Evolutionary conservation across 2,888 invertebrate species (phyloP), one percentile per base, ranked within the genome.

Genomic region (Metacarcinus magister): DNA sequence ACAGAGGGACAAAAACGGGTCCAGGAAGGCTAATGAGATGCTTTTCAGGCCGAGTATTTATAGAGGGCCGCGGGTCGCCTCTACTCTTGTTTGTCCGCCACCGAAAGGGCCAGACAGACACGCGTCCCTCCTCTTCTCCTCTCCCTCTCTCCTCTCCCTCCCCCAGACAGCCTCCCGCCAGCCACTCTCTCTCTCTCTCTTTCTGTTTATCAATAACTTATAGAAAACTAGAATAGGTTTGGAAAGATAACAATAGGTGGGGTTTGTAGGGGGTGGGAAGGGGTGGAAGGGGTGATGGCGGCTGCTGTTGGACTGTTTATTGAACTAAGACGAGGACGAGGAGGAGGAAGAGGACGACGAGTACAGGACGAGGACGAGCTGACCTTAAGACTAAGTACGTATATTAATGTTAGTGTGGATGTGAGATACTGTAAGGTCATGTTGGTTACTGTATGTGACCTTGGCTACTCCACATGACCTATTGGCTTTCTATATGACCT

Each of bases 21-120:
- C n/a, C 13, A 19, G 44, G 91, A 91, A 13, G 44, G 91, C 46
- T 91, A 91, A 46, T 91, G 91, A 91, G 91, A 91, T 46, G 91
- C 43, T 44, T 91, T 91, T 91, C 91, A 91, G 46, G 44, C 7
- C 32, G 82, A 82, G 82, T 82, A 82, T 82, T 82, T 82, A 82
- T 82, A 82, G 82, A 82, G 32, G 82, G 32, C 89, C 89, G 91
- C n/a, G 44, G 91, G 23, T 44, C 16, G 39, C 46, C 46, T 23
- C 8, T 28, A 32, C 32, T 28, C 5, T 28, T 67, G 28, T 82
- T 28, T 28, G 82, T 28, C 82, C 82, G 32, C 82, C 82, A 32
- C 32, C 32, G 32, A 82, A 82, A 82, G 32, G 82, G 82, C 82
- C 82, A 32, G 82, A 32, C 82, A 82, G n/a, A 44, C 91, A 82